These are phyloP conservation scores for Drosophila acutilabella DNA, from an alignment of 2,888 invertebrate species.

Conservation along the genomic window DNA sequence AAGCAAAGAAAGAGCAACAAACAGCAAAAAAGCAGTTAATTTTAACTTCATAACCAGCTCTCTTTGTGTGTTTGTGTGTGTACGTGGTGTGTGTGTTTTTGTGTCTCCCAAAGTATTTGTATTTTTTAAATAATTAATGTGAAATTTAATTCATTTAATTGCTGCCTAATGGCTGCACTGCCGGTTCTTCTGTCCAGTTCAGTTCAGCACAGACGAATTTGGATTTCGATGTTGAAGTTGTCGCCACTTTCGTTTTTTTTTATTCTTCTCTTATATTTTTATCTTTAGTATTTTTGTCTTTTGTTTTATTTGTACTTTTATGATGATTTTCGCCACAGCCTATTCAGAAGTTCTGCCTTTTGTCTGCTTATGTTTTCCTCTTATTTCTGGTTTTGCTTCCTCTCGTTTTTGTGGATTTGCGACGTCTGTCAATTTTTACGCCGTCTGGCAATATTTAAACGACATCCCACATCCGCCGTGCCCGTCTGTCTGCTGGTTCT, in stretches of 20 bases:
- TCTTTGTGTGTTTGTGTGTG: slow-evolving; percentile 13
- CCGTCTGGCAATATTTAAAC: slow-evolving; percentile 75
- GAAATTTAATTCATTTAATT: slow-evolving; percentile 75
- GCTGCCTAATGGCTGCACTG: slow-evolving; percentile 57
- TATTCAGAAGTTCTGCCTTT: slow-evolving; percentile 52
- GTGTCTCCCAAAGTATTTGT: slow-evolving; percentile 33
- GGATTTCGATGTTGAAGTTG: slow-evolving; percentile 27
- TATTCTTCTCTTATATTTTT: slow-evolving; percentile 11
- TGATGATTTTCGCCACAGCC: slow-evolving; percentile 29
- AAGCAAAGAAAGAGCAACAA: slow-evolving; percentile 21
- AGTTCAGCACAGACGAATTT: background rate
- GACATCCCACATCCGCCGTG: slow-evolving; percentile 74
- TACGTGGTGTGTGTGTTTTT: background rate
- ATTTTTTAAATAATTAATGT: slow-evolving; percentile 64
- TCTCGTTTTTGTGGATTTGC: slow-evolving; percentile 49
- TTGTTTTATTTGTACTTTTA: slow-evolving; percentile 15
- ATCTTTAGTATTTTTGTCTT: slow-evolving; percentile 20
- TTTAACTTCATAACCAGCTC: slow-evolving; percentile 42
- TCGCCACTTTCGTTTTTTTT: slow-evolving; percentile 58
- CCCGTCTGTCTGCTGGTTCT: slow-evolving; percentile 23
- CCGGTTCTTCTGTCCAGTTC: slow-evolving; percentile 16
- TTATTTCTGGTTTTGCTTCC: slow-evolving; percentile 16
- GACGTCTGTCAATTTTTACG: slow-evolving; percentile 77
- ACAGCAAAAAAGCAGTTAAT: slow-evolving; percentile 42
- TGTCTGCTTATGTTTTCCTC: slow-evolving; percentile 26